These are phyloP conservation scores for Enteromius viviparus DNA, from an alignment of 2,797 vertebrate genomes.

Conservation along the genomic window DNA sequence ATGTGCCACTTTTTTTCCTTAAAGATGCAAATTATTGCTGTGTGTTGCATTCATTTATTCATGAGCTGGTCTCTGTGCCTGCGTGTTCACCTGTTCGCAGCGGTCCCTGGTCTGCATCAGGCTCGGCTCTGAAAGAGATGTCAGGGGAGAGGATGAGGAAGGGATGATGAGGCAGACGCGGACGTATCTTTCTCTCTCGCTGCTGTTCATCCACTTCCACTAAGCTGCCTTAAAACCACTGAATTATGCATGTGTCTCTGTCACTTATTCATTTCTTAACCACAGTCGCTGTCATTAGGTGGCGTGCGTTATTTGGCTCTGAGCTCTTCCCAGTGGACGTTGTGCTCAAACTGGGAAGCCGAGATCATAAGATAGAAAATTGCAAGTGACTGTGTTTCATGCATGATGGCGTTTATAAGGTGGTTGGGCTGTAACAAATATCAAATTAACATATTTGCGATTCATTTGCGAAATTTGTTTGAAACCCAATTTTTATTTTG, in stretches of 20 bases:
- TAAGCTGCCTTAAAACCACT: constrained; percentile 71
- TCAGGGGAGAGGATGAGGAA: constrained; percentile 68
- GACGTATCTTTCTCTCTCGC: constrained; percentile 31
- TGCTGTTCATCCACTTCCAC: constrained; percentile 34
- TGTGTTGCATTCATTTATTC: constrained; percentile 77
- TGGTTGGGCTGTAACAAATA: constrained; percentile 11
- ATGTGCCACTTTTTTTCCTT: constrained; percentile 71
- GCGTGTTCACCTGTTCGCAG: constrained; percentile 71
- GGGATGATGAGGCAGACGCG: constrained; percentile 55
- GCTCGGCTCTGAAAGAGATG: constrained; percentile 69
- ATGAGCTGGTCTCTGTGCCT: constrained; percentile 67
- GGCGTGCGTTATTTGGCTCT: constrained; percentile 51
- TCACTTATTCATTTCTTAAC: constrained; percentile 63
- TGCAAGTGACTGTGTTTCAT: constrained; percentile 12
- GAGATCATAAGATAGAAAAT: constrained; percentile 23
- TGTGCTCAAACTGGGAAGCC: constrained; percentile 39
- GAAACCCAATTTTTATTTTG: neutral
- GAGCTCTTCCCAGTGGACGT: constrained; percentile 40
- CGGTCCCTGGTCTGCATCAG: constrained; percentile 59
- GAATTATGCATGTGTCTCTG: constrained; percentile 73
- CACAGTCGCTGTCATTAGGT: constrained; percentile 62
- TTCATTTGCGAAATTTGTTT: neutral
- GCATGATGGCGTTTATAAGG: constrained; percentile 9
- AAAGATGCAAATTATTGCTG: constrained; percentile 77
- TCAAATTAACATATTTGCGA: constrained; percentile 29